These are phyloP conservation scores for Halichoerus grypus DNA, from an alignment of 2,113 vertebrate genomes.

Conservation along the genomic window DNA sequence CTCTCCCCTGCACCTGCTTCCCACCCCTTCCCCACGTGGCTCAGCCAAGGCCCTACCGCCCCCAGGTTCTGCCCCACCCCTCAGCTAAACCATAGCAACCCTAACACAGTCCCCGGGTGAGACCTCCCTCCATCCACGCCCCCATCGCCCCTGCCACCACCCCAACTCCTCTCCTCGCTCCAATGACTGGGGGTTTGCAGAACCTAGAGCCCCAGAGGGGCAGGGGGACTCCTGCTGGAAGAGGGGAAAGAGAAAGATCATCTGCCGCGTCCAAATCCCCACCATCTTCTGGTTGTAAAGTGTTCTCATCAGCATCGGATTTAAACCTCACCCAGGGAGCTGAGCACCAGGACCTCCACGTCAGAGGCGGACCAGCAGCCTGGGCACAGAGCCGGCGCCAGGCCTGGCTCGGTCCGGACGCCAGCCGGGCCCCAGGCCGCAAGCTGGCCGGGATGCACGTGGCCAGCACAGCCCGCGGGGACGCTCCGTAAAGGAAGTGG, in stretches of 20 bases:
- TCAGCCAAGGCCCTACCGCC: neutral
- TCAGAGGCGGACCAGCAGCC: neutral
- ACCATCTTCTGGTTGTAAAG: rapidly evolving
- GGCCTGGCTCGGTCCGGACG: neutral
- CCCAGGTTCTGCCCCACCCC: too few species aligned
- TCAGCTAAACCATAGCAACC: rapidly evolving
- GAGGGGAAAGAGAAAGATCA: neutral
- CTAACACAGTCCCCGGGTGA: rapidly evolving
- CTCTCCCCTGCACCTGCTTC: neutral
- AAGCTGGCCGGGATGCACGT: rapidly evolving
- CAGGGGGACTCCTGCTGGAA: neutral
- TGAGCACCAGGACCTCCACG: rapidly evolving
- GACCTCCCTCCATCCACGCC: neutral
- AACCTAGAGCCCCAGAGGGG: neutral
- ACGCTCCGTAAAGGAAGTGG: rapidly evolving
- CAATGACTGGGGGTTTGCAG: neutral
- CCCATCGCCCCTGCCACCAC: neutral
- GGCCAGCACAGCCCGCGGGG: neutral
- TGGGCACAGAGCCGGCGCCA: neutral
- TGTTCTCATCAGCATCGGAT: rapidly evolving
- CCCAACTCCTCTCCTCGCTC: neutral
- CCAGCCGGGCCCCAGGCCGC: neutral
- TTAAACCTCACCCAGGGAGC: neutral
- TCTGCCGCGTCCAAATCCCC: rapidly evolving
- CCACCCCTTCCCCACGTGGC: too few species aligned